Evolutionary conservation across 2,888 invertebrate genomes (phyloP).

Genomic region (Strigamia crassipes): DNA sequence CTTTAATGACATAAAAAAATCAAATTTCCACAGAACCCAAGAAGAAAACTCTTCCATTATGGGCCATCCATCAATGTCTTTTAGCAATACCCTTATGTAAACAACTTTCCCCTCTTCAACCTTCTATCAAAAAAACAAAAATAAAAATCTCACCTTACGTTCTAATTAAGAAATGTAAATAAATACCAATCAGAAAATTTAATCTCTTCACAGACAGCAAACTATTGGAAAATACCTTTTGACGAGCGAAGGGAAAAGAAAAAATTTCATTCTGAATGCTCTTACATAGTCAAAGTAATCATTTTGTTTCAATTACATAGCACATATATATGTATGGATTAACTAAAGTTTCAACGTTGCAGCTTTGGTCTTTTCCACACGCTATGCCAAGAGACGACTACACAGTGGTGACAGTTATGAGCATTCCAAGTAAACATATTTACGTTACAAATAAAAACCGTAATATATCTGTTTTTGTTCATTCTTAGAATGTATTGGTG

Average conservation of each 20-base stretch:
- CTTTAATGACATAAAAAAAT: no score
- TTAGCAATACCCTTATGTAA: background rate
- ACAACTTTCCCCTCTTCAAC: background rate
- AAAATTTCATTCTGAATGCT: constrained; percentile 14
- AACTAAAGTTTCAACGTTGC: background rate
- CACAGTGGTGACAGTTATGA: background rate
- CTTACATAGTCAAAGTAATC: background rate
- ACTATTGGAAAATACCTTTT: background rate
- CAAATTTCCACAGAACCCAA: background rate
- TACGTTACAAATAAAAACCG: background rate
- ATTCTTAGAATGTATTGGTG: background rate
- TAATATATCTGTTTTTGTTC: background rate
- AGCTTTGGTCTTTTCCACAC: background rate
- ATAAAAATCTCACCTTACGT: background rate
- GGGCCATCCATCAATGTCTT: background rate
- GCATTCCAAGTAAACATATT: background rate
- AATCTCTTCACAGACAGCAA: background rate
- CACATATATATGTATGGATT: background rate
- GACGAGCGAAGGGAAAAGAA: background rate
- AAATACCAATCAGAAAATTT: background rate
- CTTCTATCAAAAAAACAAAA: background rate
- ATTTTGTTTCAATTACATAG: background rate
- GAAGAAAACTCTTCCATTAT: background rate
- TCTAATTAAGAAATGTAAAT: background rate
- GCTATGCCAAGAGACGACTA: background rate